phyloP scores from a whole-genome alignment of 2,888 invertebrate species.

The Hesperia comma region DNA sequence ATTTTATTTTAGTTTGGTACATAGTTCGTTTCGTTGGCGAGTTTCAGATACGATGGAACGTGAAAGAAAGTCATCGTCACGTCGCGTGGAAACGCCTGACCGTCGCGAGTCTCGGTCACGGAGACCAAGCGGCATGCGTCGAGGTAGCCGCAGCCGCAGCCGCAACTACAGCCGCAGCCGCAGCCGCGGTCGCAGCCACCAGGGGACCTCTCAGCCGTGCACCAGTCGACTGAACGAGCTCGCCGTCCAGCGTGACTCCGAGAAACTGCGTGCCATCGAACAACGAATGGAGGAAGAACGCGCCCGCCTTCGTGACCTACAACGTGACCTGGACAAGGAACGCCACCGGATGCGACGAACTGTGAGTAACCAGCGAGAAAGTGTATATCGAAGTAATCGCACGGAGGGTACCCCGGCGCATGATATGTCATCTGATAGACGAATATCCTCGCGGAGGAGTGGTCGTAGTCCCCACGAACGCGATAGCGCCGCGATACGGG shows the following conservation, averaged over 20 bases:
- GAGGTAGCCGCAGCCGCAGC: not conserved
- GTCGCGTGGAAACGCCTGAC: too few species aligned
- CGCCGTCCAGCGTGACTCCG: not conserved
- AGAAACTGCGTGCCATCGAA: not conserved
- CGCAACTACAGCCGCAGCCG: not conserved
- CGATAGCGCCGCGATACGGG: not conserved
- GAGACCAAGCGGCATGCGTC: not conserved
- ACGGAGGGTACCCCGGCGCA: not conserved
- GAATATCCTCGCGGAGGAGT: not conserved
- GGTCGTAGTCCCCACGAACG: not conserved
- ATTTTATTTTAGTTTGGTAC: not conserved
- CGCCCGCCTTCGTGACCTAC: not conserved
- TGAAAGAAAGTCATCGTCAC: not conserved
- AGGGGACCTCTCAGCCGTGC: not conserved
- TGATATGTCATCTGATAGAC: not conserved
- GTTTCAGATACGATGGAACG: not conserved
- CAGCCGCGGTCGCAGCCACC: not conserved
- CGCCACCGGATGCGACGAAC: constrained; percentile 9
- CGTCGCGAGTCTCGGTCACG: too few species aligned
- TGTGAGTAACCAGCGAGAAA: constrained; percentile 13
- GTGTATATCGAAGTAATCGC: not conserved
- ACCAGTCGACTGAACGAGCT: not conserved
- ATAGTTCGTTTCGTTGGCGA: not conserved
- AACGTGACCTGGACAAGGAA: constrained; percentile 10
- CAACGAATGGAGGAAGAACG: constrained; percentile 4